Conservation (phyloP, 2,797 vertebrate species). For the Aphelocoma californica region DNA sequence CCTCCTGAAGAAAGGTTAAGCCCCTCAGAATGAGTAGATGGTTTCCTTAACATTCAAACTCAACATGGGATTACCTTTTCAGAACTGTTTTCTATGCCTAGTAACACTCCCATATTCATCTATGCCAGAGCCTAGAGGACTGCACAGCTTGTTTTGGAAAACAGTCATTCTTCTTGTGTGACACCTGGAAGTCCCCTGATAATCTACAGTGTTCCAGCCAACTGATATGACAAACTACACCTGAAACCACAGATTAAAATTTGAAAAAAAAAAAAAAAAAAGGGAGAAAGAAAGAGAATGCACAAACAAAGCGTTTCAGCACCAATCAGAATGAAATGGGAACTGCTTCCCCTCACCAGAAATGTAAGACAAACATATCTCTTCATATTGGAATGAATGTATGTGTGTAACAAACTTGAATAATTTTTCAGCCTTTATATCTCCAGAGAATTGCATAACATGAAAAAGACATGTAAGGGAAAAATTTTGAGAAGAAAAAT, state of each 20-base stretch:
- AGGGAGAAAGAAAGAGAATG: neutral
- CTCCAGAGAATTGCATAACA: neutral
- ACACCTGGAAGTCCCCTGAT: slow-evolving; percentile 50
- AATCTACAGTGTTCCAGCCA: neutral
- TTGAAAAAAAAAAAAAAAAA: neutral
- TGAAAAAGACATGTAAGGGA: neutral
- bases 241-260: slow-evolving; percentile 16
- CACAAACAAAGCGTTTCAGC: neutral
- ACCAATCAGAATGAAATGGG: neutral
- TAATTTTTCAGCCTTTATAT: neutral
- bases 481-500: neutral
- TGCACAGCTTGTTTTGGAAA: slow-evolving; percentile 60
- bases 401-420: neutral
- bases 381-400: neutral
- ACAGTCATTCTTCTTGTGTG: slow-evolving; percentile 55
- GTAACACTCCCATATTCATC: slow-evolving; percentile 31
- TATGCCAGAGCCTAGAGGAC: slow-evolving; percentile 24
- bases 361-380: neutral
- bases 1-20: slow-evolving; percentile 55
- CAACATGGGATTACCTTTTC: slow-evolving; percentile 48
- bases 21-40: slow-evolving; percentile 32
- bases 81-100: slow-evolving; percentile 35
- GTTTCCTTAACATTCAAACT: slow-evolving; percentile 44
- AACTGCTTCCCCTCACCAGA: neutral
- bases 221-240: slow-evolving; percentile 45